phyloP scores from a whole-genome alignment of 1,140 invertebrate genomes.

The Probaryconus sp. region DNA sequence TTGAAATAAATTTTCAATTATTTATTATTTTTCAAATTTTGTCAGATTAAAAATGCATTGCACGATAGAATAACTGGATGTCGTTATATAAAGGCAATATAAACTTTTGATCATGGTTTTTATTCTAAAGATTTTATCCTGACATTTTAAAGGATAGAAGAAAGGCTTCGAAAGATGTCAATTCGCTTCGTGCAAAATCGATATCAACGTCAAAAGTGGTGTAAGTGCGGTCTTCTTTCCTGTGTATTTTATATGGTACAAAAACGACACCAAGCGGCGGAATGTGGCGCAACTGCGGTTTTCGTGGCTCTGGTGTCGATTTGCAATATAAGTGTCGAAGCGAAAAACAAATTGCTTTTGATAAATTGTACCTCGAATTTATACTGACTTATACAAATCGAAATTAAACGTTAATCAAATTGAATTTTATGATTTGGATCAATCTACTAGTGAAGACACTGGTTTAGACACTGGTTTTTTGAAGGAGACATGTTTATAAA shows the following conservation, averaged over 20 bases:
- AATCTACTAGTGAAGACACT: conserved; percentile 97
- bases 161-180: conserved; percentile 89
- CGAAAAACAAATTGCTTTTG: conserved; percentile 93
- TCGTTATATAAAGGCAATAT: conserved; percentile 84
- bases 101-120: conserved; percentile 85
- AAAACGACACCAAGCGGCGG: no score
- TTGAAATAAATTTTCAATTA: conserved; percentile 10
- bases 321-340: no score
- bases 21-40: no score
- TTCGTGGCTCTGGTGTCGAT: no score
- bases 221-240: no score
- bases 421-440: conserved; percentile 98
- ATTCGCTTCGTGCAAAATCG: no score
- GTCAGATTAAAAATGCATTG: conserved; percentile 81
- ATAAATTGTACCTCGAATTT: conserved; percentile 93
- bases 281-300: no score
- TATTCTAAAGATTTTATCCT: conserved; percentile 88
- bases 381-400: conserved; percentile 88
- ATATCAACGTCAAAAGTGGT: no score
- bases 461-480: conserved; percentile 96
- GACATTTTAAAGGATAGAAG: conserved; percentile 88
- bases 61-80: conserved; percentile 93
- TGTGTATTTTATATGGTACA: no score
- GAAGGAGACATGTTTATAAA: conserved; percentile 94
- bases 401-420: conserved; percentile 96